Percentiles rank a stretch among this genome's conserved stretches.
phyloP scores from a whole-genome alignment of 2,113 vertebrate genomes.

The Clarias gariepinus region DNA sequence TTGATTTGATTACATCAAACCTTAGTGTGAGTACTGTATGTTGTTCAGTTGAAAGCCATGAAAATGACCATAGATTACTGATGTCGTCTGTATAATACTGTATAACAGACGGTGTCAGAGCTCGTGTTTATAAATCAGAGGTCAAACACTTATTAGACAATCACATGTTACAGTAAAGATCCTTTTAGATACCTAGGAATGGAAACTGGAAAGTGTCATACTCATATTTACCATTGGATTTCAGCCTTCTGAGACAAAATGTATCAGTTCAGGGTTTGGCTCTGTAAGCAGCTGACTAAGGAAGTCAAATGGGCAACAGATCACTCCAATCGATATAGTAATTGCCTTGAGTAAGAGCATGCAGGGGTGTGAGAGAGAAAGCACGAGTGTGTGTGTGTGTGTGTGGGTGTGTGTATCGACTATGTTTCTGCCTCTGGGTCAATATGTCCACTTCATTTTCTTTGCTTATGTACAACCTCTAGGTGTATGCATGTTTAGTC shows the following conservation, averaged over 20 bases:
- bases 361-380: not conserved
- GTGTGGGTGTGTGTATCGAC: too few relatives aligned
- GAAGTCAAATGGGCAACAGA: constrained; percentile 24
- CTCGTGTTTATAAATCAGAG: not conserved
- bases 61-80: too few relatives aligned
- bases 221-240: not conserved
- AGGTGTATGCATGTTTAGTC: not conserved
- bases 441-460: constrained; percentile 10
- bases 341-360: constrained; percentile 25
- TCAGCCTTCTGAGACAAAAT: not conserved
- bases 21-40: too few relatives aligned
- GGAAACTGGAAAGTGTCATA: not conserved
- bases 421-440: not conserved
- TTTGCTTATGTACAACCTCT: constrained; percentile 17
- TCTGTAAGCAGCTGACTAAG: constrained; percentile 12
- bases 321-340: constrained; percentile 38
- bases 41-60: too few relatives aligned
- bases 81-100: too few relatives aligned
- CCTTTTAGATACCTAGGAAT: not conserved
- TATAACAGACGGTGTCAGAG: not conserved
- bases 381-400: not conserved
- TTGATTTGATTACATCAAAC: too few relatives aligned
- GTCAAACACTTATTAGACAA: not conserved
- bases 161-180: not conserved
- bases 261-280: not conserved